phyloP scores from a whole-genome alignment of 2,888 invertebrate genomes.

The Patella depressa region DNA sequence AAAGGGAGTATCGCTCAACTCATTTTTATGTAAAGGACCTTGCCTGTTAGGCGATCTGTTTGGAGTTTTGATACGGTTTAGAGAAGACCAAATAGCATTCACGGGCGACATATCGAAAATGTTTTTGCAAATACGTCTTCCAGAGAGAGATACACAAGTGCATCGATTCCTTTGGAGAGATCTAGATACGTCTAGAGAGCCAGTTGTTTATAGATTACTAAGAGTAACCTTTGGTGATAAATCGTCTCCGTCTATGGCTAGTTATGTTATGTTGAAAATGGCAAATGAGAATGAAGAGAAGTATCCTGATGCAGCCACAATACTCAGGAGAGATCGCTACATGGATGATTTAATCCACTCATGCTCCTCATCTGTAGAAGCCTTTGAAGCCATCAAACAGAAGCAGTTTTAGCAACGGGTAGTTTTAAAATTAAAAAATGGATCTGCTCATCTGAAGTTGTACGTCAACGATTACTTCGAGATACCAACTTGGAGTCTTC shows the following conservation, averaged over 20 bases:
- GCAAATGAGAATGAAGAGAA: too few species aligned
- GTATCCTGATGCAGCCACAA: conserved; percentile 12
- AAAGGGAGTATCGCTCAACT: conserved; percentile 15
- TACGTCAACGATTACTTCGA: background rate
- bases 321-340: conserved; percentile 24
- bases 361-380: conserved; percentile 8
- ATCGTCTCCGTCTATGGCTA: conserved; percentile 25
- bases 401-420: conserved; percentile 15
- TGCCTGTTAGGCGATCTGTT: conserved; percentile 16
- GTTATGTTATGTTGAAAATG: conserved; percentile 10
- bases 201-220: background rate
- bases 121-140: background rate
- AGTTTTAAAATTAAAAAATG: background rate
- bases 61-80: conserved; percentile 11
- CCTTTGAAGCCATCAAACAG: conserved; percentile 16
- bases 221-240: conserved; percentile 23
- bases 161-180: too few species aligned
- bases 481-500: too few species aligned
- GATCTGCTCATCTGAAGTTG: background rate
- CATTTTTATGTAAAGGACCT: conserved; percentile 15
- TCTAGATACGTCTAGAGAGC: too few species aligned
- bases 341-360: conserved; percentile 25
- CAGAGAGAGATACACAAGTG: background rate
- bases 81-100: conserved; percentile 6
- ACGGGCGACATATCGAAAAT: conserved; percentile 10